Conservation (phyloP, 2,113 vertebrate species). For the Alaudala cheleensis region DNA sequence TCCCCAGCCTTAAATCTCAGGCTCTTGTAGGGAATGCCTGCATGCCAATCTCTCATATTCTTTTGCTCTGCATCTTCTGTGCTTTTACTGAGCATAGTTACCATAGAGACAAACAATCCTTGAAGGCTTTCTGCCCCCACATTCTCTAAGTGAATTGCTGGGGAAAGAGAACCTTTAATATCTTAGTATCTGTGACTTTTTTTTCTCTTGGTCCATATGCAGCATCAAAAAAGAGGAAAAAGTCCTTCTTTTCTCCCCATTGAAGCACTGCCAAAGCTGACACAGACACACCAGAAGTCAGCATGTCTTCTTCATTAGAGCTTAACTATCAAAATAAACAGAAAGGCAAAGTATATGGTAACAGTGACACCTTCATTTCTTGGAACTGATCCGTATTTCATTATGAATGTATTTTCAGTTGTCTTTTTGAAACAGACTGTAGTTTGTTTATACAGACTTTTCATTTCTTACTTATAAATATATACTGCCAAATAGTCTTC, state of each 20-base stretch:
- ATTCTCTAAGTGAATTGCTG: neutral
- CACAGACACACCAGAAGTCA: neutral
- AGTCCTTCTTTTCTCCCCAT: neutral
- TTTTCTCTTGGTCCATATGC: neutral
- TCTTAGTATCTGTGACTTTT: neutral
- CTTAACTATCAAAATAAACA: conserved; percentile 15
- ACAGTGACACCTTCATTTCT: neutral
- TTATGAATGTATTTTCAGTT: neutral
- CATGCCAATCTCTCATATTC: neutral
- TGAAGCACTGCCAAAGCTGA: neutral
- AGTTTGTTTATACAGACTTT: neutral
- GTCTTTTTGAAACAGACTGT: neutral
- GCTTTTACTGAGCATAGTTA: neutral
- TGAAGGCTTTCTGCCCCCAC: neutral
- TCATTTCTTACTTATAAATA: neutral
- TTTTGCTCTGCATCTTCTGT: neutral
- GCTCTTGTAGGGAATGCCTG: neutral
- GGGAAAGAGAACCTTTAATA: neutral
- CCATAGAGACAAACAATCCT: conserved; percentile 51
- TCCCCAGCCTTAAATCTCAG: neutral
- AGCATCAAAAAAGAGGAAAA: neutral
- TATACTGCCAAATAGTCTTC: neutral
- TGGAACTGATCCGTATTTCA: neutral
- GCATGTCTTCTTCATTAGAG: neutral
- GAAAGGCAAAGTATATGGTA: neutral